Percentiles rank a stretch among this genome's conserved stretches.
phyloP scores from a whole-genome alignment of 2,113 vertebrate species.

The Sciurus niger region DNA sequence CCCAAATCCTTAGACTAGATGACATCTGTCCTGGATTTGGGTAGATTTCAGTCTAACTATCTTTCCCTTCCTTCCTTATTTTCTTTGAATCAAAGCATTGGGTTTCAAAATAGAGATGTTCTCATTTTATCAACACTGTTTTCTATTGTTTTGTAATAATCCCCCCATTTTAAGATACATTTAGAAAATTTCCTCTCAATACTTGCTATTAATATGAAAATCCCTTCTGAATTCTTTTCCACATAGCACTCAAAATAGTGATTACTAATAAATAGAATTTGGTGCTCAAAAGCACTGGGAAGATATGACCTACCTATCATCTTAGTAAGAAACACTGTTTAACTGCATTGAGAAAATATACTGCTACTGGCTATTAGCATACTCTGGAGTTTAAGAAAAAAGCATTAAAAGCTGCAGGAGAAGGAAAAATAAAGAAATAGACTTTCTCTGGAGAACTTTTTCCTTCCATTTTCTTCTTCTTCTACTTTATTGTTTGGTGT shows the following conservation, averaged over 20 bases:
- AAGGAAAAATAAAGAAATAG: neutral
- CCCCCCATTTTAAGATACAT: neutral
- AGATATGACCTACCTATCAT: neutral
- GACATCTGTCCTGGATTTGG: neutral
- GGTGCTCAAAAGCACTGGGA: neutral
- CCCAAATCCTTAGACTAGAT: neutral
- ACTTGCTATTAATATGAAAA: neutral
- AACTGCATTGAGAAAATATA: neutral
- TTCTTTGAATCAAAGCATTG: conserved; percentile 38
- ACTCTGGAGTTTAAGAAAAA: neutral
- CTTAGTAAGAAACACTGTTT: neutral
- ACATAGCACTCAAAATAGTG: neutral
- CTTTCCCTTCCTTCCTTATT: neutral
- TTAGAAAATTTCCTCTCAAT: conserved; percentile 14
- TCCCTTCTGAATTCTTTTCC: neutral
- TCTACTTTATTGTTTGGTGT: neutral
- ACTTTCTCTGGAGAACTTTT: neutral
- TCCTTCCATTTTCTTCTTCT: too few relatives aligned
- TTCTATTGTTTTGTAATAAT: conserved; percentile 3
- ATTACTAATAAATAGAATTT: conserved; percentile 28
- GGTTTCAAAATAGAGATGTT: neutral
- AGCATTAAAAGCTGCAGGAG: neutral
- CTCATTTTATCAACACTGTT: conserved; percentile 25
- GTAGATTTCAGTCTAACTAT: neutral
- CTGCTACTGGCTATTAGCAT: neutral